Conservation (phyloP, 2,888 invertebrate genomes). For the Dysmachus trigonus region DNA sequence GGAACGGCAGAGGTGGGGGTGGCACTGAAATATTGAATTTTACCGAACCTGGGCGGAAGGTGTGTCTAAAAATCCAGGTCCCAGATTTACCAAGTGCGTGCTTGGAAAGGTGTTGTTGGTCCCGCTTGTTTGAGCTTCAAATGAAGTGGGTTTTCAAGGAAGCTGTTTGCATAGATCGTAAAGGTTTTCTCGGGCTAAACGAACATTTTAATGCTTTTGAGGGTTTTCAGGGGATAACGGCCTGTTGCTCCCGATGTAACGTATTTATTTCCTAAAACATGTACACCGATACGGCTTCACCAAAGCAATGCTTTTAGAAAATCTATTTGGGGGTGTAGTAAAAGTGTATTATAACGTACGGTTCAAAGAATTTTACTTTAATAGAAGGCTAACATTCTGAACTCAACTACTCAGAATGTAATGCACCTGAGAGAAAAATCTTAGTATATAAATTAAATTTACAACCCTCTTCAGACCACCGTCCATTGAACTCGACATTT, state of each 20-base stretch:
- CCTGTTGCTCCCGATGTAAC: background rate
- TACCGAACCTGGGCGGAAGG: background rate
- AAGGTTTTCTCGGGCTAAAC: background rate
- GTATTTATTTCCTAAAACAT: background rate
- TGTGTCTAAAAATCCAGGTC: background rate
- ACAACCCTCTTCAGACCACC: no score
- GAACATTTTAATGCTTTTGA: background rate
- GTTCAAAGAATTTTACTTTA: background rate
- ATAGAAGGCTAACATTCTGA: background rate
- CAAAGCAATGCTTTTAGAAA: background rate
- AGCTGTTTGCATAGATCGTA: background rate
- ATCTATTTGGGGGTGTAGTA: background rate
- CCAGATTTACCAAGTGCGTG: background rate
- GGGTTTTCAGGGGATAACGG: background rate
- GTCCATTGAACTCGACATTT: no score
- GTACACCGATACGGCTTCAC: background rate
- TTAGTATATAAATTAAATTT: no score
- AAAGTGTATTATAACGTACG: background rate
- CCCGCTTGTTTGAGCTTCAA: background rate
- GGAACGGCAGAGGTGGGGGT: background rate
- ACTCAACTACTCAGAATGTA: background rate
- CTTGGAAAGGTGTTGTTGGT: background rate
- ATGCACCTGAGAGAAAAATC: no score
- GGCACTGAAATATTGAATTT: background rate
- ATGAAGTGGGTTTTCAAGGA: background rate